Evolutionary conservation across 2,888 invertebrate genomes (phyloP), one percentile per base, ranked within the genome.

Genomic region (Apamea epomidion): DNA sequence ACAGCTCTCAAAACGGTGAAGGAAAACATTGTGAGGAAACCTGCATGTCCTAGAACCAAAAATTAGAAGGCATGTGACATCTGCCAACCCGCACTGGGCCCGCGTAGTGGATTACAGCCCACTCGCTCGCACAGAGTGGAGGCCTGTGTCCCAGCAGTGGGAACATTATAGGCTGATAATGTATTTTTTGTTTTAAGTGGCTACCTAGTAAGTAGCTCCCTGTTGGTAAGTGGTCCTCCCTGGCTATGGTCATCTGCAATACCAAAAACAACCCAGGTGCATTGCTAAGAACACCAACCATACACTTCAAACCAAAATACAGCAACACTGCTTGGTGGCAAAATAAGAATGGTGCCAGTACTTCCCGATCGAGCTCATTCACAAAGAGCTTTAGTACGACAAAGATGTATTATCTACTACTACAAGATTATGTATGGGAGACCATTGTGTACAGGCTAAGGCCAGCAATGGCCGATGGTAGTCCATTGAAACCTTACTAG

Each of bases 401-500:
- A 62, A 78, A 32, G 25, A 32, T 12, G 14, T 65, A 37, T 18
- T n/a, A 62, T 21, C 51, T 78, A 42, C n/a, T 42, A 32, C 37
- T 65, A 42, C 21, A 58, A 80, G 54, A 70, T 65, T 70, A 37
- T 64, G 8, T 58, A 80, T 32, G 29, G 42, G 1, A 29, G 29
- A 18, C 60, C 65, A 86, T 86, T 86, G 58, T 83, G 65, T 82
- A 18, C 74, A 70, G 54, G 74, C 68, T 72, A 67, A 80, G n/a
- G n/a, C 54, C 54, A 71, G 70, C 29, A 86, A 70, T 83, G 60
- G 82, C 25, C 76, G 37, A 82, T 65, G 37, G 81, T 5, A n/a
- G 69, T 45, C 81, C 72, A 85, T 82, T 85, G 67, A 72, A 81
- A 65, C 82, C 86, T 58, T n/a, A 54, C 73, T 62, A 85, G 81